These are phyloP conservation scores for Margarornis squamiger DNA, from an alignment of 2,797 vertebrate genomes.

Conservation along the genomic window DNA sequence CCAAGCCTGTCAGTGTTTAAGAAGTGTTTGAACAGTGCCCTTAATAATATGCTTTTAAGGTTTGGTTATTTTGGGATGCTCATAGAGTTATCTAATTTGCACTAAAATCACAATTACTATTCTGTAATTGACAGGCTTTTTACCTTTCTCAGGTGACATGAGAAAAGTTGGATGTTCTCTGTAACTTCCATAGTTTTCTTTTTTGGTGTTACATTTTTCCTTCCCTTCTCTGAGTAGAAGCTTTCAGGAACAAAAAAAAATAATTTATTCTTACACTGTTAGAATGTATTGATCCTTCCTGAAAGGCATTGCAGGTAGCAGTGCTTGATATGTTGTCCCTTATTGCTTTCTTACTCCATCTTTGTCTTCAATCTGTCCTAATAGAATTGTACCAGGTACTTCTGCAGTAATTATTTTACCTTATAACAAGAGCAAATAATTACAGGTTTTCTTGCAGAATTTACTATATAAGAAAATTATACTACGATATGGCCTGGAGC, in stretches of 20 bases:
- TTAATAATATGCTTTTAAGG: fast-evolving
- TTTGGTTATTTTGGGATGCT: background rate
- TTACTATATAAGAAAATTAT: background rate
- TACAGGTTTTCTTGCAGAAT: background rate
- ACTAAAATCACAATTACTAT: background rate
- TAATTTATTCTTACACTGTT: background rate
- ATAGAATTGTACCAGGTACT: background rate
- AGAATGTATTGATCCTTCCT: background rate
- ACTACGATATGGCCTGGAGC: background rate
- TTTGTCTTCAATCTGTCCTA: background rate
- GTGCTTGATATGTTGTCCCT: background rate
- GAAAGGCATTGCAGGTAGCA: background rate
- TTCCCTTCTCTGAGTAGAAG: background rate
- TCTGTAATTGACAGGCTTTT: background rate
- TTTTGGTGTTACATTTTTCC: background rate
- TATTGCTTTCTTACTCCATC: background rate
- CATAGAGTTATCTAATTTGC: background rate
- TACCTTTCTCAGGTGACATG: background rate
- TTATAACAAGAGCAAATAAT: background rate
- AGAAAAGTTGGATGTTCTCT: background rate
- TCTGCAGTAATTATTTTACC: background rate
- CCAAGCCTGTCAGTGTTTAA: fast-evolving
- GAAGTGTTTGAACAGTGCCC: background rate
- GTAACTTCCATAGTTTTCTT: background rate
- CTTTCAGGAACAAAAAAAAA: background rate